Base-by-base conservation (phyloP, 2,113 vertebrate genomes). In the Gallinago media region DNA sequence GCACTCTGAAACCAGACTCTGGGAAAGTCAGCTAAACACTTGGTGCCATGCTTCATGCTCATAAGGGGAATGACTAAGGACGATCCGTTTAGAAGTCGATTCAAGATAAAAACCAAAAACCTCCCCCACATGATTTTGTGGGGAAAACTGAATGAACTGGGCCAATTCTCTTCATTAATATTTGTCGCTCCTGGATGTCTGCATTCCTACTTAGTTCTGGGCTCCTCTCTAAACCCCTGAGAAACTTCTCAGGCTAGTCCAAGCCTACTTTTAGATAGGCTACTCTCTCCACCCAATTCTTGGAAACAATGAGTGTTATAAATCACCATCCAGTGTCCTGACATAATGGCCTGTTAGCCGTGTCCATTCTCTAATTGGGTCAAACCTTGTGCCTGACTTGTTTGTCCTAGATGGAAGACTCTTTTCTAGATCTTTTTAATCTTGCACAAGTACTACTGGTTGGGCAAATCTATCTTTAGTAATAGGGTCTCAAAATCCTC, bases 61-160 rank as follows among this genome's bases (percentile, higher is more conserved):
- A 9, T 4, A 29, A 80, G 27, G 21, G 55, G 31, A 93, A 71
- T 14, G 31, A 81, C 42, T 9, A 63, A 20, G 1, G 44, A 29
- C 59, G 46, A 6, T 18, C 38, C 1, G 0, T 20, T 18, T 81
- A 40, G 68, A 91, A 94, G 49, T 52, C 2, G 0, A 70, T 21
- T 85, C 83, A 77, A 85, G 31, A 77, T 86, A 54, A 91, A 94
- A 91, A 56, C 19, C 12, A 26, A 66, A 93, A 94, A 12, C 6
- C 16, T 70, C 34, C 8, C 27, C 21, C 49, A 23, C 8, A 9
- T 11, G 46, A 68, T 56, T 83, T 14, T 80, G 34, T 56, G 63
- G 27, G 56, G 38, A 72, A 70, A 91, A 76, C 8, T 8, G 17
- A 82, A 90, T 17, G 9, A 87, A 82, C 6, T 44, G 12, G 11